Conservation (phyloP, 2,888 invertebrate species). For the Catonia carolina region DNA sequence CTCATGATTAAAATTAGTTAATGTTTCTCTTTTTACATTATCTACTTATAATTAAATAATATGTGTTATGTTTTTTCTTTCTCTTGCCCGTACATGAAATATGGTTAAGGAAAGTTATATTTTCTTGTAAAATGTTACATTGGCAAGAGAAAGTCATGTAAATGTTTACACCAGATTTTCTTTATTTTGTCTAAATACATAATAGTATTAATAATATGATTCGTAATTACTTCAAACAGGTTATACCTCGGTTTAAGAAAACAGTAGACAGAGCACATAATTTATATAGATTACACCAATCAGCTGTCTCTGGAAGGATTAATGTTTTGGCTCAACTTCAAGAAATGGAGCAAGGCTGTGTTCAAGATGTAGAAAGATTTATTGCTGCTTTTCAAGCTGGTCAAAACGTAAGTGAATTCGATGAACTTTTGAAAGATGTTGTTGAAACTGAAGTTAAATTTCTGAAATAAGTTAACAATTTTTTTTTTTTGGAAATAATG, state of each 20-base stretch:
- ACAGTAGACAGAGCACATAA: constrained; percentile 18
- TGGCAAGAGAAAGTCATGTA: too few species aligned
- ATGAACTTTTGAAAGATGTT: constrained; percentile 34
- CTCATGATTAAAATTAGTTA: too few species aligned
- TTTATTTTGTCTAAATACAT: too few species aligned
- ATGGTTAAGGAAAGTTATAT: too few species aligned
- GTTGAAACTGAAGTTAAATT: constrained; percentile 36
- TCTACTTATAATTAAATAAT: too few species aligned
- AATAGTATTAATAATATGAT: too few species aligned
- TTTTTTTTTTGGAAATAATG: not conserved
- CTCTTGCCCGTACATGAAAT: too few species aligned
- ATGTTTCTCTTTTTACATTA: too few species aligned
- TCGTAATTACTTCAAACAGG: too few species aligned
- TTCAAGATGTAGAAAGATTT: constrained; percentile 31
- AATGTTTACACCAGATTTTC: too few species aligned
- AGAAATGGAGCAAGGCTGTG: constrained; percentile 32
- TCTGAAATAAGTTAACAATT: constrained; percentile 29
- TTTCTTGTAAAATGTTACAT: too few species aligned
- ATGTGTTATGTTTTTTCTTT: too few species aligned
- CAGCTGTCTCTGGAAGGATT: constrained; percentile 19
- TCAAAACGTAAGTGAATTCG: constrained; percentile 30
- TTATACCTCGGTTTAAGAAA: constrained; percentile 1
- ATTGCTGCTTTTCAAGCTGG: constrained; percentile 29
- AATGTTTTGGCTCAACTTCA: constrained; percentile 24
- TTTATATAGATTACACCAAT: constrained; percentile 25